These are phyloP conservation scores for Macropis europaea DNA, from an alignment of 2,888 invertebrate genomes.

Conservation along the genomic window DNA sequence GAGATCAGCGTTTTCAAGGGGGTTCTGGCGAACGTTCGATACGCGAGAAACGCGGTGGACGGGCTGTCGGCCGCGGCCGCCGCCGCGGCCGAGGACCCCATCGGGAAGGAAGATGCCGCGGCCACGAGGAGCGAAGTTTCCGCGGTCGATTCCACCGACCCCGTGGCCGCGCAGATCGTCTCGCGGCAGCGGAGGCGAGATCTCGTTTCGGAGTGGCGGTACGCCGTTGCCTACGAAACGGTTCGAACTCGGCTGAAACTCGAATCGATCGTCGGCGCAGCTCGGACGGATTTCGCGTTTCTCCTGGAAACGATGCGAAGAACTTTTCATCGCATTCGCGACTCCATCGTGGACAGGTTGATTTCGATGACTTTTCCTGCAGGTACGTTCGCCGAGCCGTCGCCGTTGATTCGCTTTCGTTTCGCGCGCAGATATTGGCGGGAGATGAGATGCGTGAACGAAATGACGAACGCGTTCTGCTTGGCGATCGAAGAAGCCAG, in stretches of 20 bases:
- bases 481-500: constrained; percentile 80
- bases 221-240: constrained; percentile 82
- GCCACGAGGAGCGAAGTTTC: neutral
- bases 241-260: constrained; percentile 81
- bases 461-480: constrained; percentile 67
- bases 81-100: neutral
- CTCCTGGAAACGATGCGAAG: constrained; percentile 79
- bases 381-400: neutral
- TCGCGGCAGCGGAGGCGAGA: constrained; percentile 20
- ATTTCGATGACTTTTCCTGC: neutral
- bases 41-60: constrained; percentile 47
- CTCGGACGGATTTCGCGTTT: constrained; percentile 79
- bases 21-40: constrained; percentile 51
- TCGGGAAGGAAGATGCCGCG: constrained; percentile 12
- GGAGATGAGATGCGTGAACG: constrained; percentile 77
- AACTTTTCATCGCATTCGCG: constrained; percentile 79
- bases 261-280: constrained; percentile 76
- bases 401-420: neutral
- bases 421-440: constrained; percentile 70
- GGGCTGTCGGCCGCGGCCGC: neutral
- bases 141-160: neutral
- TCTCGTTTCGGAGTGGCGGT: constrained; percentile 82
- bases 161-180: neutral
- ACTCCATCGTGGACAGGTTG: constrained; percentile 79
- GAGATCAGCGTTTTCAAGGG: constrained; percentile 36